phyloP scores from a whole-genome alignment of 2,797 vertebrate genomes.

The Hypotaenidia okinawae region DNA sequence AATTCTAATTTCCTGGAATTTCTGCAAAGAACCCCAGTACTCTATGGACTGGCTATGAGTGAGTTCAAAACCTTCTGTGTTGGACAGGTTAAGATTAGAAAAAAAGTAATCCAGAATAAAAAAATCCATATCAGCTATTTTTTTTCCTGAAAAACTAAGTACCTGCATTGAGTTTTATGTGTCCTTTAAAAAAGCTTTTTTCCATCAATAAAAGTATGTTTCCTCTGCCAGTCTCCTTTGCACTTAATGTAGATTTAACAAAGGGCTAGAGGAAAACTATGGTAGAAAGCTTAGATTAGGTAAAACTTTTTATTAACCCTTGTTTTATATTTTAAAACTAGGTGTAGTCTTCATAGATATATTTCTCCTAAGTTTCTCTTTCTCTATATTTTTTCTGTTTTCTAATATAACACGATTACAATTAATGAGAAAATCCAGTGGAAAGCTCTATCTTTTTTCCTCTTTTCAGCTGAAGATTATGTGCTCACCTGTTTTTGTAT shows the following conservation, averaged over 20 bases:
- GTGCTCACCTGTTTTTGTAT: neutral
- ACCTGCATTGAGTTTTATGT: neutral
- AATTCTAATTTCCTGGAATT: neutral
- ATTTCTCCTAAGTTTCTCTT: neutral
- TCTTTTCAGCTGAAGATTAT: neutral
- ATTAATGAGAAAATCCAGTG: neutral
- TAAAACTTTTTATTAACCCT: neutral
- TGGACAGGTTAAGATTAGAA: neutral
- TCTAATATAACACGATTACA: neutral
- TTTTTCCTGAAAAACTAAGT: neutral
- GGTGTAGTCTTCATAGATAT: neutral
- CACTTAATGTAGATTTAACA: neutral
- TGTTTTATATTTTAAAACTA: neutral
- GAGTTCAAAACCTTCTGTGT: neutral
- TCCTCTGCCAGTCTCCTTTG: neutral
- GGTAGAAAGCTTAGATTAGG: neutral
- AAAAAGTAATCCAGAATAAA: neutral
- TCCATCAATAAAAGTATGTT: neutral
- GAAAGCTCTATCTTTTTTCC: neutral
- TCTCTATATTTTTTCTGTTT: neutral
- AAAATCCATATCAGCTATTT: neutral
- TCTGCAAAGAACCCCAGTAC: neutral
- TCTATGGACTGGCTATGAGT: neutral
- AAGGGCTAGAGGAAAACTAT: neutral
- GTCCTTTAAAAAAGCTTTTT: fast-evolving